Percentiles rank a stretch among this genome's conserved stretches.
Conservation (phyloP, 2,113 vertebrate species). For the Xiphophorus couchianus region DNA sequence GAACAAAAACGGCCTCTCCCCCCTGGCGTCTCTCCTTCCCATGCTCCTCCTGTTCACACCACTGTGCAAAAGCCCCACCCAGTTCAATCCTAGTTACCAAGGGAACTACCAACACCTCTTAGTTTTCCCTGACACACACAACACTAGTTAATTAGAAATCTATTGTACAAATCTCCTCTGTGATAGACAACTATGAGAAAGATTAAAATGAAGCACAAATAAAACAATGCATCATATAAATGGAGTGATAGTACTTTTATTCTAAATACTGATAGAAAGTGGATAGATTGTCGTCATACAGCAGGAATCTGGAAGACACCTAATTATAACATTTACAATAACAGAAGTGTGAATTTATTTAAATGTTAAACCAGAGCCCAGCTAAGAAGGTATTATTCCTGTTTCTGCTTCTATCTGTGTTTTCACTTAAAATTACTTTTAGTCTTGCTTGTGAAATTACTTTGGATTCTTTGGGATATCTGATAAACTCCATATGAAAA, state of each 20-base stretch:
- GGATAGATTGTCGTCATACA: no score
- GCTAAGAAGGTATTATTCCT: slow-evolving; percentile 13
- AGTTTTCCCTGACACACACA: background rate
- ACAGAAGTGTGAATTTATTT: no score
- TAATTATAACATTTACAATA: no score
- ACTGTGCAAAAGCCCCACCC: slow-evolving; percentile 46
- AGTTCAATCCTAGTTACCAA: slow-evolving; percentile 13
- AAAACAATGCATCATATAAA: no score
- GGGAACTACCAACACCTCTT: slow-evolving; percentile 22
- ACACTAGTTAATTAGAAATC: background rate
- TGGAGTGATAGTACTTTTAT: no score
- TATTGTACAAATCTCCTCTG: background rate
- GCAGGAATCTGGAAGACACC: no score
- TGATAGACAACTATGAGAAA: no score
- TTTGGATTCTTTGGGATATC: slow-evolving; percentile 40
- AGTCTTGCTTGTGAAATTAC: slow-evolving; percentile 24
- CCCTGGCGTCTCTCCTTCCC: slow-evolving; percentile 23
- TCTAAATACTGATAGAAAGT: no score
- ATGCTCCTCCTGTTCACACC: slow-evolving; percentile 65
- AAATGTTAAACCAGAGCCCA: background rate
- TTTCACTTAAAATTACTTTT: slow-evolving; percentile 18
- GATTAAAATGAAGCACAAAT: no score
- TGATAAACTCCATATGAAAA: slow-evolving; percentile 51
- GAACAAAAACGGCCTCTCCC: slow-evolving; percentile 17
- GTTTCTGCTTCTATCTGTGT: background rate